Evolutionary conservation across 2,113 vertebrate species (phyloP).

Genomic region (Zonotrichia leucophrys): DNA sequence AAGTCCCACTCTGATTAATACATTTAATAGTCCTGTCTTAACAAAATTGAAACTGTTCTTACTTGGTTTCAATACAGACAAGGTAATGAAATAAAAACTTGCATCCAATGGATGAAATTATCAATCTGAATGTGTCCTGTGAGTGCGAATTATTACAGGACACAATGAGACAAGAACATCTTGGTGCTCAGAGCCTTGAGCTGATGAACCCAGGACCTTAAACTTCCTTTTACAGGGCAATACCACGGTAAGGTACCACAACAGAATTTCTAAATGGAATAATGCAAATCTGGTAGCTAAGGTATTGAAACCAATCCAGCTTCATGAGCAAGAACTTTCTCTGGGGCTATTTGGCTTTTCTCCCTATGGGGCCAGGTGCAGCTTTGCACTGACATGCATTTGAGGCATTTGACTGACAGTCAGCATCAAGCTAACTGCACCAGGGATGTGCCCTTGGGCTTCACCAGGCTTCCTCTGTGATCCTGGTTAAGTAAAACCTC

Average conservation of each 20-base stretch:
- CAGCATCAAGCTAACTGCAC: background rate
- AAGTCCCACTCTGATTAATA: background rate
- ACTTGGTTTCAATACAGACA: background rate
- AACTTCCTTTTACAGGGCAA: background rate
- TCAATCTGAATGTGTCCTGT: background rate
- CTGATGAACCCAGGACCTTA: background rate
- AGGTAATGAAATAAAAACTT: background rate
- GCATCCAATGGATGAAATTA: background rate
- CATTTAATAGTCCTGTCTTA: background rate
- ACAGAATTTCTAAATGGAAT: background rate
- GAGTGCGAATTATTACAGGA: background rate
- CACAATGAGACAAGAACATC: rapidly evolving
- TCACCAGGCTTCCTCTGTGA: background rate
- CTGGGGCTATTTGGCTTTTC: background rate
- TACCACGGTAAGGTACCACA: background rate
- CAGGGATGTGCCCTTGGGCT: background rate
- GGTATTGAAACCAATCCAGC: background rate
- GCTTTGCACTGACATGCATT: background rate
- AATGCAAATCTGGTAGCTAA: background rate
- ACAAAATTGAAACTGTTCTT: background rate
- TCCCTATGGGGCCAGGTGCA: background rate
- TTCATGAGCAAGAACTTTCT: background rate
- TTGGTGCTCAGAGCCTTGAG: background rate
- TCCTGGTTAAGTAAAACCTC: background rate
- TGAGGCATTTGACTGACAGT: background rate